Evolutionary conservation across 1,140 invertebrate species (phyloP).

Genomic region (Pogonomyrmex barbatus): DNA sequence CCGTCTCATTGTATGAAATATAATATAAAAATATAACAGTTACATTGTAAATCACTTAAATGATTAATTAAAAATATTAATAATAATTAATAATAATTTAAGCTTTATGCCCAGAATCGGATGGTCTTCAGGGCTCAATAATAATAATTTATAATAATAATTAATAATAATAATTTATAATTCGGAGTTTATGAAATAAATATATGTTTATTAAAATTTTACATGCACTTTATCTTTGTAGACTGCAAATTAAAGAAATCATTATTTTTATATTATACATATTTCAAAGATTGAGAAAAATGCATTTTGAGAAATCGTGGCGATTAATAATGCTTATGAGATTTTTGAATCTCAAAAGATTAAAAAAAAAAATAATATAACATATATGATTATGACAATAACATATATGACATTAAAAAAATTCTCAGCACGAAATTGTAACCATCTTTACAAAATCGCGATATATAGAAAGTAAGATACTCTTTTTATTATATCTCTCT

Average conservation of each 20-base stretch:
- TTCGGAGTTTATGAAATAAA: conserved; percentile 21
- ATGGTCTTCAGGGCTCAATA: background rate
- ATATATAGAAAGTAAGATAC: too few relatives aligned
- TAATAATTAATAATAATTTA: conserved; percentile 34
- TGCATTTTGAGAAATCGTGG: background rate
- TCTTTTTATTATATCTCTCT: too few relatives aligned
- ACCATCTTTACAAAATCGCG: too few relatives aligned
- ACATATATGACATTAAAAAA: background rate
- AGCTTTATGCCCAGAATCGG: conserved; percentile 21
- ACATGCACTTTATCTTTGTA: background rate
- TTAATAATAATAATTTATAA: conserved; percentile 36
- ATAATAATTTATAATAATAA: conserved; percentile 13
- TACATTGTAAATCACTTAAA: conserved; percentile 32
- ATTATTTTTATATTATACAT: background rate
- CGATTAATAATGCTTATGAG: background rate
- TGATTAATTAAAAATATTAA: conserved; percentile 44
- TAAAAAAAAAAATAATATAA: background rate
- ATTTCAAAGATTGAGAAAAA: background rate
- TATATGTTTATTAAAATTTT: conserved; percentile 33
- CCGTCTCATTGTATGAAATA: background rate
- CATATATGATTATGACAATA: background rate
- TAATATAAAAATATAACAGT: conserved; percentile 24
- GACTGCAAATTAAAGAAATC: background rate
- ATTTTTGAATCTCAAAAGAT: background rate
- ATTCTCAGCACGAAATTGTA: too few relatives aligned